Conservation (phyloP, 2,797 vertebrate species). For the Avahi laniger region DNA sequence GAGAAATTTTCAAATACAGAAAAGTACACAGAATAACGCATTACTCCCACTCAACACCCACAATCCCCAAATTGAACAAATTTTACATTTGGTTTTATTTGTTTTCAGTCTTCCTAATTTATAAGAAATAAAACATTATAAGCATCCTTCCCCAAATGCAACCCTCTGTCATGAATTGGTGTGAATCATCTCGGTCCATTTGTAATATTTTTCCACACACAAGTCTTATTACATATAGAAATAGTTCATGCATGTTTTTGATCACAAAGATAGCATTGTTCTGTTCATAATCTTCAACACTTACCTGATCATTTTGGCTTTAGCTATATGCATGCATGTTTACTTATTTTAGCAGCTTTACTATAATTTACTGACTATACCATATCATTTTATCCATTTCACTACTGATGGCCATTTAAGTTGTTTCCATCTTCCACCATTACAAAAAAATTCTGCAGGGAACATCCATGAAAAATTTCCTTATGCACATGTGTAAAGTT, state of each 20-base stretch:
- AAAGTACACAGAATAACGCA: background rate
- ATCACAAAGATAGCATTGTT: background rate
- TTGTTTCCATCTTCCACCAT: background rate
- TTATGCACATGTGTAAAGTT: background rate
- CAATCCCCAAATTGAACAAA: background rate
- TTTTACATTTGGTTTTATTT: background rate
- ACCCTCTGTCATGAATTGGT: background rate
- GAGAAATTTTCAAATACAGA: background rate
- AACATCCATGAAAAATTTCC: background rate
- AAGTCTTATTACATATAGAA: background rate
- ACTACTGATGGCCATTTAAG: background rate
- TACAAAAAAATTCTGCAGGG: background rate
- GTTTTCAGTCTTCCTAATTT: background rate
- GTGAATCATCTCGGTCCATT: background rate
- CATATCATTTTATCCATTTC: background rate
- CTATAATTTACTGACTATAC: background rate
- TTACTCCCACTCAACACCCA: background rate
- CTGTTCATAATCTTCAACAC: background rate
- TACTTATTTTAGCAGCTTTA: slow-evolving; percentile 13
- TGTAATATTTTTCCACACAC: background rate
- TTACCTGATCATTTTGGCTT: background rate
- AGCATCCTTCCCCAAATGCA: background rate
- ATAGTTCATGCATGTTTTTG: background rate
- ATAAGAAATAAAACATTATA: background rate
- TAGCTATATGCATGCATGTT: background rate